Conservation (phyloP, 2,888 invertebrate genomes). For the Melanophora roralis region DNA sequence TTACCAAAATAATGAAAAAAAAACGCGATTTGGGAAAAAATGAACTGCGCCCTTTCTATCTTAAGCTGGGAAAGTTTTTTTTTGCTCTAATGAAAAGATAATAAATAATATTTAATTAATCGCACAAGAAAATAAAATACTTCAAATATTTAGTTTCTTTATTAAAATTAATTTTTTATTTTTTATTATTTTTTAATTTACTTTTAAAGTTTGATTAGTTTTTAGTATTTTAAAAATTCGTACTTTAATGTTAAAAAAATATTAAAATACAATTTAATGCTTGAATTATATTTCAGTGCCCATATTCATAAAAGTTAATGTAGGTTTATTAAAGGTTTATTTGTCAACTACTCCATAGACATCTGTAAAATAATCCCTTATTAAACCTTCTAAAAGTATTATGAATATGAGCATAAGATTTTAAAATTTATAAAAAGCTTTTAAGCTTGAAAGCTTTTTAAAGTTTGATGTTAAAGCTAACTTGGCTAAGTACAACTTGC, state of each 20-base stretch:
- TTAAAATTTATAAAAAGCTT: constrained; percentile 38
- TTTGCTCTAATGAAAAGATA: too few species aligned
- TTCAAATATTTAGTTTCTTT: constrained; percentile 19
- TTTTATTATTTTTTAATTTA: constrained; percentile 35
- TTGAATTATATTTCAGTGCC: too few species aligned
- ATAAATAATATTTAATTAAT: too few species aligned
- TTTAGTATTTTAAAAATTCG: constrained; percentile 60
- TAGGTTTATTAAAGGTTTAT: too few species aligned
- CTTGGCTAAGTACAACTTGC: constrained; percentile 9
- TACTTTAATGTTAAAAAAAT: constrained; percentile 44
- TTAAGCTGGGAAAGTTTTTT: too few species aligned
- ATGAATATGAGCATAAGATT: constrained; percentile 8
- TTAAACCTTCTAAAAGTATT: too few species aligned
- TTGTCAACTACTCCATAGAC: too few species aligned
- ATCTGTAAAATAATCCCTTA: too few species aligned
- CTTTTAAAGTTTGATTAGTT: constrained; percentile 45
- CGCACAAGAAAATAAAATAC: background rate
- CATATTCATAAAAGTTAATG: too few species aligned
- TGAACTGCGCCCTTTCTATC: too few species aligned
- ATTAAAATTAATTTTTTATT: constrained; percentile 42
- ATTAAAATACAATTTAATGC: constrained; percentile 49
- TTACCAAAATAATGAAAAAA: too few species aligned
- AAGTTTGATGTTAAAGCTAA: constrained; percentile 43
- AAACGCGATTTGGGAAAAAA: too few species aligned
- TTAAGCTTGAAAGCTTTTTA: constrained; percentile 48